Conservation (phyloP, 2,888 invertebrate genomes). For the Tetramorium bicarinatum region DNA sequence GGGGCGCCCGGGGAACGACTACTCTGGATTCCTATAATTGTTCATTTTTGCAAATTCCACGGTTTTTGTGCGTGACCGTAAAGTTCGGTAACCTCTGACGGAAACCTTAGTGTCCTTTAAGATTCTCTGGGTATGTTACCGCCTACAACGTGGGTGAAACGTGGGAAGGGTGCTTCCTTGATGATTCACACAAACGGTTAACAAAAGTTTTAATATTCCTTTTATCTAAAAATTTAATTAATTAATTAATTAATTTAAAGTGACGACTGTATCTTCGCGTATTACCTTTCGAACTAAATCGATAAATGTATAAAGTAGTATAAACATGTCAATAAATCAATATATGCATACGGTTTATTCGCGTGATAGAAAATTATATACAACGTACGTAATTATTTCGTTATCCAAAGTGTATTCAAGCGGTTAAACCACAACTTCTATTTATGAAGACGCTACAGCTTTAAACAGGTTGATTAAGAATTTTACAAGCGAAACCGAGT, state of each 20-base stretch:
- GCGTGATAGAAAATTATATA: slow-evolving; percentile 10
- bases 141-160: neutral
- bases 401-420: neutral
- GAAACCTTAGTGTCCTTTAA: slow-evolving; percentile 42
- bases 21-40: slow-evolving; percentile 86
- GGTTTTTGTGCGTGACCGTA: slow-evolving; percentile 78
- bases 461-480: neutral
- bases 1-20: slow-evolving; percentile 71
- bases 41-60: slow-evolving; percentile 85
- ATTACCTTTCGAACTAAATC: neutral
- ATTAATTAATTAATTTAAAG: neutral
- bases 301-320: slow-evolving; percentile 8
- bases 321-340: slow-evolving; percentile 25
- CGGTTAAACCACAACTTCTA: neutral
- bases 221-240: neutral
- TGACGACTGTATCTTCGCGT: neutral
- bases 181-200: neutral
- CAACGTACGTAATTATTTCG: neutral
- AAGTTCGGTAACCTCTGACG: slow-evolving; percentile 76
- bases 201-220: neutral
- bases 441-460: neutral
- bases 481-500: neutral
- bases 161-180: neutral
- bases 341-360: neutral
- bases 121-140: neutral